A percentile compares a stretch with the other conserved stretches of the same genome.
Conservation (phyloP, 2,888 invertebrate species). For the Patella caerulea region DNA sequence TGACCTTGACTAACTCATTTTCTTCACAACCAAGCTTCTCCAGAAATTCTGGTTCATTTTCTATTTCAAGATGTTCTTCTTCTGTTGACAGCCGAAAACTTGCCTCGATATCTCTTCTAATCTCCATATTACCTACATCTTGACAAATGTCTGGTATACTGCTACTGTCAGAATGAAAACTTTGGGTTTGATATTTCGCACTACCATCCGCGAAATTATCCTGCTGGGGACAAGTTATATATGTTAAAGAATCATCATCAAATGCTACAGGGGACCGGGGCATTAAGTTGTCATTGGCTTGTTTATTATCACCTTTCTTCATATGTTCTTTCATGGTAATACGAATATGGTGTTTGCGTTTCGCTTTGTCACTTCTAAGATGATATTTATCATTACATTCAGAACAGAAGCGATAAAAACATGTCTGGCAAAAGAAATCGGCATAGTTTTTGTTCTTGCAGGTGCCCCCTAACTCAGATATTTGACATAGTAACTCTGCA, state of each 20-base stretch:
- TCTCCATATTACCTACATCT: slow-evolving; percentile 42
- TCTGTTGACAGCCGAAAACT: slow-evolving; percentile 69
- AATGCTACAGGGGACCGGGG: slow-evolving; percentile 54
- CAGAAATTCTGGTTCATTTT: slow-evolving; percentile 65
- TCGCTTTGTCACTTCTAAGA: slow-evolving; percentile 41
- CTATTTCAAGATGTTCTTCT: slow-evolving; percentile 65
- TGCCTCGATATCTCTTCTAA: slow-evolving; percentile 42
- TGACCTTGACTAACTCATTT: slow-evolving; percentile 78
- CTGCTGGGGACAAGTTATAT: slow-evolving; percentile 60
- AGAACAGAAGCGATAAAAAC: slow-evolving; percentile 64
- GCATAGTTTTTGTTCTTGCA: slow-evolving; percentile 68
- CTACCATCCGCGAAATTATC: slow-evolving; percentile 19
- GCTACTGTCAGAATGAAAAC: slow-evolving; percentile 47
- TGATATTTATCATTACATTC: slow-evolving; percentile 66
- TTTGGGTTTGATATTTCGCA: slow-evolving; percentile 23
- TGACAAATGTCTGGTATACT: slow-evolving; percentile 56
- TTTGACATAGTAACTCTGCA: neutral
- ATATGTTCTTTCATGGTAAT: slow-evolving; percentile 38
- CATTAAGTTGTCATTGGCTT: slow-evolving; percentile 44
- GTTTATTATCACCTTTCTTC: slow-evolving; percentile 44
- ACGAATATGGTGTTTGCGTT: slow-evolving; percentile 39
- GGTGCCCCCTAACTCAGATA: slow-evolving; percentile 20
- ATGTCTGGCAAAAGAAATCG: slow-evolving; percentile 68
- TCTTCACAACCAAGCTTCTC: slow-evolving; percentile 65
- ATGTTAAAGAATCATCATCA: slow-evolving; percentile 61